Evolutionary conservation across 2,888 invertebrate species (phyloP).

Genomic region (Thymelicus acteon): DNA sequence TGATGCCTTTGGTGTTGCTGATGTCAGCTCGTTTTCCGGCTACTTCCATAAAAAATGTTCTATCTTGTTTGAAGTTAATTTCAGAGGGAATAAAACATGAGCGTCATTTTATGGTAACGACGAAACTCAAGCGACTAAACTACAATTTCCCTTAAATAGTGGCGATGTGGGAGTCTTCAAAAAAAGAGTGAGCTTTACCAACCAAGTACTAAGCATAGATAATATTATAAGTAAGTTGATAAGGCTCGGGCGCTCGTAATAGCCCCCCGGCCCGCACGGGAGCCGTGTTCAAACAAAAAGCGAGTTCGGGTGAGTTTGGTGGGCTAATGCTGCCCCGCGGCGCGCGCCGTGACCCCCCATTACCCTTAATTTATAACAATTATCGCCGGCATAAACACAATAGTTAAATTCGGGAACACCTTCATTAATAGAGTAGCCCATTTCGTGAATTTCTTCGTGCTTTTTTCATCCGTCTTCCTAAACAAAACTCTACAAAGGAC

Average conservation of each 20-base stretch:
- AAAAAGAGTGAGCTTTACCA: too few relatives aligned
- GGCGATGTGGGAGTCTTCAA: too few relatives aligned
- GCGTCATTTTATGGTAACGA: too few relatives aligned
- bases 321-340: slow-evolving; percentile 40
- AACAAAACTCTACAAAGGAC: not conserved
- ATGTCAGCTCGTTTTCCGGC: too few relatives aligned
- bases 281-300: slow-evolving; percentile 40
- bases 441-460: slow-evolving; percentile 25
- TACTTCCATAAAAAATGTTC: too few relatives aligned
- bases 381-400: slow-evolving; percentile 63
- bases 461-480: not conserved
- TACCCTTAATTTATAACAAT: slow-evolving; percentile 71
- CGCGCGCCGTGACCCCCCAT: slow-evolving; percentile 48
- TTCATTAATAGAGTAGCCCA: slow-evolving; percentile 63
- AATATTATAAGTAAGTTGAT: too few relatives aligned
- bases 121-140: too few relatives aligned
- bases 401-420: slow-evolving; percentile 69
- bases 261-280: slow-evolving; percentile 30
- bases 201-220: too few relatives aligned
- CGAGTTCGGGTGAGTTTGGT: slow-evolving; percentile 23
- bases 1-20: too few relatives aligned
- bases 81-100: too few relatives aligned
- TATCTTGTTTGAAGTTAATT: too few relatives aligned
- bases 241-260: not conserved
- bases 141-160: too few relatives aligned